Base-by-base conservation (phyloP, 2,113 vertebrate species). In the Engystomops pustulosus region DNA sequence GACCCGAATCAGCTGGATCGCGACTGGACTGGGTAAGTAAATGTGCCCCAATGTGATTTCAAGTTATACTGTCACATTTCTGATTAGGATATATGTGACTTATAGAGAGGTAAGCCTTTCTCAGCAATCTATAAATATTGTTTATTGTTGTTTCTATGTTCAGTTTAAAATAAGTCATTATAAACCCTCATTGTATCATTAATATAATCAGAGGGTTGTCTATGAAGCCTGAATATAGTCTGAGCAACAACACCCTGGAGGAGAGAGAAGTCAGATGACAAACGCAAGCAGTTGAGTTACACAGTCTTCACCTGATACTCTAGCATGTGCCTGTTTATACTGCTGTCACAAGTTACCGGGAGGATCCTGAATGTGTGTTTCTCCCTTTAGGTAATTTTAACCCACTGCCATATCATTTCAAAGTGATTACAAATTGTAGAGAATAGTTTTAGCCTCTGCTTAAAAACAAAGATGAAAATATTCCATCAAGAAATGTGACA, bases 301-400 rank as follows among this genome's bases (percentile, higher is more conserved):
- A 47, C 34, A 68, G 75, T 49, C 17, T 68, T 78, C 82, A 84
- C 82, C 82, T 84, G 82, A 84, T 78, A 84, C 32, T 32, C 30
- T 84, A 69, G 69, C 82, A 77, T 77, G 72, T 51, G 44, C 15
- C 72, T 84, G 82, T 84, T 84, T 77, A 84, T 77, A 30, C 82
- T 84, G 32, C 60, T 68, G 72, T 84, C 82, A 84, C 82, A 84
- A 77, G 82, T 78, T 84, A 74, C 70, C 36, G 0, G 30, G 53
- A 44, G 38, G 71, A 83, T 77, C 82, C 82, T 77, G 72, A 41
- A 69, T 77, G 60, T 44, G 6, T n/a, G 32, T 25, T 45, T n/a
- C 41, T 69, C 45, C 45, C 58, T 53, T 62, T 69, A 55, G 81
- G 71, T 76, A 65, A 76, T 75, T 76, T 60, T 76, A 67, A n/a